Percentiles rank a stretch among this genome's conserved stretches.
Conservation (phyloP, 2,797 vertebrate species). For the Varecia variegata region DNA sequence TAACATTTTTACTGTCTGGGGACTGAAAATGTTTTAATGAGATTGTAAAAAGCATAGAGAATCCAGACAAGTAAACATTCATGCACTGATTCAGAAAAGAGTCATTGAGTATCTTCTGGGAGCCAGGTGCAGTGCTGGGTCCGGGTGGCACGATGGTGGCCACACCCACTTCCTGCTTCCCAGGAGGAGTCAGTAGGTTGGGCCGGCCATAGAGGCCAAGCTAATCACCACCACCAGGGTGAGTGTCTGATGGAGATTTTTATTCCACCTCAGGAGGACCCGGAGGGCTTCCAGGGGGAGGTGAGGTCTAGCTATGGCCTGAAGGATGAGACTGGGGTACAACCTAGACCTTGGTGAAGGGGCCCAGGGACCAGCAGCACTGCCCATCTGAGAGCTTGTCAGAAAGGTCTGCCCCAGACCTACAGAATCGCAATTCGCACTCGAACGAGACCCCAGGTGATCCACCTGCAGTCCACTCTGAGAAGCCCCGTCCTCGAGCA, state of each 20-base stretch:
- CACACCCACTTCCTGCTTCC: not conserved
- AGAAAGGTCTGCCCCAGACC: not conserved
- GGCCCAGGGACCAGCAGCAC: no score
- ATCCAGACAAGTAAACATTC: not conserved
- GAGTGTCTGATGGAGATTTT: not conserved
- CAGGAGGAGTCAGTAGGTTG: no score
- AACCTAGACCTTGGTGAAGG: not conserved
- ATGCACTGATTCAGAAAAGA: not conserved
- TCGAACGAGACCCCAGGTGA: not conserved
- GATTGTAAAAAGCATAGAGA: not conserved
- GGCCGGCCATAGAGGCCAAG: not conserved
- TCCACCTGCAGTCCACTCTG: accelerated
- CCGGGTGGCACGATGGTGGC: not conserved
- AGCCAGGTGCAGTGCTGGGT: not conserved
- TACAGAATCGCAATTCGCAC: not conserved
- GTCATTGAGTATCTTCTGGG: not conserved
- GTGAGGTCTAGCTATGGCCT: not conserved
- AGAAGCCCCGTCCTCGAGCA: not conserved
- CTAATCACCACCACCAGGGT: accelerated
- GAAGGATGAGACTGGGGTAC: not conserved
- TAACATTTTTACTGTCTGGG: not conserved
- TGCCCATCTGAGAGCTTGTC: not conserved
- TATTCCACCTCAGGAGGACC: not conserved
- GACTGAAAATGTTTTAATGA: not conserved
- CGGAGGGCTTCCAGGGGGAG: not conserved